Base-by-base conservation (phyloP, 2,888 invertebrate species). In the Pteria penguin region DNA sequence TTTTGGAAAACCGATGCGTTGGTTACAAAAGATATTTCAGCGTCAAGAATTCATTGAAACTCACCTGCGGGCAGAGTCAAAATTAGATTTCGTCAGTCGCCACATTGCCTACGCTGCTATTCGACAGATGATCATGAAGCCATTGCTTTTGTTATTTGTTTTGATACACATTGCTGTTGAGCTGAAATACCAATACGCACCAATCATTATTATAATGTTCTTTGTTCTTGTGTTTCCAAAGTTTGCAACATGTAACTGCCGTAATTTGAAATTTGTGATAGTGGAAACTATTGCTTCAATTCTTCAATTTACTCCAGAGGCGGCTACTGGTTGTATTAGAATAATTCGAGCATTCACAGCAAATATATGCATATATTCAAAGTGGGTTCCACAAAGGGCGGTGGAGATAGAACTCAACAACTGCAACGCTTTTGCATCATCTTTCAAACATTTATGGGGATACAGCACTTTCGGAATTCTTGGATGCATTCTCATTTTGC, bases 261-360 rank as follows among this genome's bases (percentile, higher is more conserved):
- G 58, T n/a, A 79, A 81, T 55, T 26, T 71, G 1, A 75, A 75
- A 52, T 74, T 67, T 18, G 68, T 82, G 2, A 1, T 79, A 2
- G 32, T 78, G 4, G 84, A 84, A 69, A 75, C 75, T 1, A n/a
- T 83, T 5, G 75, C 82, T 14, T 84, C 84, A 2, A 68, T 83
- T 8, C 54, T 82, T n/a, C 84, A 84, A 54, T 83, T 81, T 60
- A 84, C 84, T 1, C 82, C 84, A 4, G 84, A 84, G 62, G 76
- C 81, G 11, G 62, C 81, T 1, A 75, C 80, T 32, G 84, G 84
- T 0, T 67, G 66, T n/a, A 79, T 84, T 2, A 72, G 84, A 0
- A 78, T 84, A 2, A 8, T 71, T 11, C 66, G 77, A 24, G 79
- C 81, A 5, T 65, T 76, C 26, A 33, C 77, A 18, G 82, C 78